These are phyloP conservation scores for Labroides dimidiatus DNA, from an alignment of 2,797 vertebrate species.

Conservation along the genomic window DNA sequence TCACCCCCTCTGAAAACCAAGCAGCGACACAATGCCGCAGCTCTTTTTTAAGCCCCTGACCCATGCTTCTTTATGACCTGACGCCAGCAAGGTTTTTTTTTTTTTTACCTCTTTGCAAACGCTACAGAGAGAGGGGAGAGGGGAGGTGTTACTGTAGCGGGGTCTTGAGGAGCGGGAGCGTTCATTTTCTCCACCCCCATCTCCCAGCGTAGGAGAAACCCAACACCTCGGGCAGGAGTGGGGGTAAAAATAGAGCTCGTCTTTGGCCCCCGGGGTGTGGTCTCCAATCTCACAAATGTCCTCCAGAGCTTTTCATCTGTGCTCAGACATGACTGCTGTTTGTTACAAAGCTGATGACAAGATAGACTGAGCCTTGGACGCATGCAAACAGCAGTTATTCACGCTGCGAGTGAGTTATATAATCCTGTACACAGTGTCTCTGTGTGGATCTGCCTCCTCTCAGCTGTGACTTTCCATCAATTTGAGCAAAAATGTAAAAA, in stretches of 20 bases:
- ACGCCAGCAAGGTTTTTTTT: slow-evolving; percentile 12
- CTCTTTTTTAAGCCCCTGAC: slow-evolving; percentile 76
- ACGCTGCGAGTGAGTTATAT: not conserved
- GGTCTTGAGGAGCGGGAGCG: slow-evolving; percentile 41
- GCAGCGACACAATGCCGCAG: slow-evolving; percentile 61
- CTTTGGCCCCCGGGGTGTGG: slow-evolving; percentile 68
- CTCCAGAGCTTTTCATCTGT: slow-evolving; percentile 1
- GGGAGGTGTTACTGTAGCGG: slow-evolving; percentile 28
- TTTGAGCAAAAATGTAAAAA: too few relatives aligned
- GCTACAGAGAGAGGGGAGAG: not conserved
- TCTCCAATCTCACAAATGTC: slow-evolving; percentile 40
- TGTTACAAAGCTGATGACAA: slow-evolving; percentile 28
- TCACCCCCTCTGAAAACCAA: slow-evolving; percentile 33
- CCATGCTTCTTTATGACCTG: slow-evolving; percentile 48
- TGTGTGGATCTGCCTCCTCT: not conserved
- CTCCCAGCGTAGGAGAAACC: slow-evolving; percentile 69
- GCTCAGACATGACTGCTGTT: not conserved
- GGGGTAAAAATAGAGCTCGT: slow-evolving; percentile 85
- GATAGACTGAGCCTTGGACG: not conserved
- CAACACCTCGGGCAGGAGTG: slow-evolving; percentile 71
- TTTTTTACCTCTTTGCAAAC: not conserved
- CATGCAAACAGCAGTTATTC: not conserved
- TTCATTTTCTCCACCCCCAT: slow-evolving; percentile 15
- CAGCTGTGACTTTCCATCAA: not conserved
- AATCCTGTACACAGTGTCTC: not conserved